Evolutionary conservation across 35 echinoderm and acorn worm species (phyloP), one percentile per base, ranked within the genome.

Genomic region (Eucidaris tribuloides): DNA sequence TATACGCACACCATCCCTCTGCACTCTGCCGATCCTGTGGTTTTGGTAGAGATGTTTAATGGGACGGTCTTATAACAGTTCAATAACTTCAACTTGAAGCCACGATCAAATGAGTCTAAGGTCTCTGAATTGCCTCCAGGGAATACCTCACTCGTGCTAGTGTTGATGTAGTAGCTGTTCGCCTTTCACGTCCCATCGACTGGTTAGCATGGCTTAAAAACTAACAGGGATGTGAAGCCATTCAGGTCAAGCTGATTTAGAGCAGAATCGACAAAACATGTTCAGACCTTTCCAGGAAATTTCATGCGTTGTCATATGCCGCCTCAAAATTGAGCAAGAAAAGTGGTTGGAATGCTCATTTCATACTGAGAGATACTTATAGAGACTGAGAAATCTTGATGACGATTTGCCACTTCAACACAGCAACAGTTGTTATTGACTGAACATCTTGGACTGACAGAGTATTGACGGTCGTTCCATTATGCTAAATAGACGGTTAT

Each of bases 231-330:
- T 3, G 42, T 23, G 39, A 91, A 65, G 18, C 72, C 72, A 33
- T 33, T 45, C 31, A 91, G 66, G 32, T 63, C 43, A 62, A 84
- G 19, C 43, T 40, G 74, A 87, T 76, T 72, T 17, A 41, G 39
- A 27, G 55, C 55, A 0, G 68, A 76, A 61, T 71, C 63, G n/a
- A n/a, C n/a, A n/a, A 2, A 31, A 48, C 25, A 79, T 14, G 40
- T 35, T 78, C 31, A 42, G 45, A 34, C 41, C 56, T 7, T 31
- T 87, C 23, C 34, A 41, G 15, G 71, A 45, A n/a, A 79, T 6
- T 37, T 76, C 79, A 19, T 31, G 56, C 0, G 7, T 18, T 39
- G 71, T 38, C 45, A 57, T 44, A 4, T 79, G 60, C 13, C 22
- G 59, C 9, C 62, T 74, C 29, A 87, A 87, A 57, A 79, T 79